Evolutionary conservation across 2,888 invertebrate genomes (phyloP).

Genomic region (Sminthurides aquaticus): DNA sequence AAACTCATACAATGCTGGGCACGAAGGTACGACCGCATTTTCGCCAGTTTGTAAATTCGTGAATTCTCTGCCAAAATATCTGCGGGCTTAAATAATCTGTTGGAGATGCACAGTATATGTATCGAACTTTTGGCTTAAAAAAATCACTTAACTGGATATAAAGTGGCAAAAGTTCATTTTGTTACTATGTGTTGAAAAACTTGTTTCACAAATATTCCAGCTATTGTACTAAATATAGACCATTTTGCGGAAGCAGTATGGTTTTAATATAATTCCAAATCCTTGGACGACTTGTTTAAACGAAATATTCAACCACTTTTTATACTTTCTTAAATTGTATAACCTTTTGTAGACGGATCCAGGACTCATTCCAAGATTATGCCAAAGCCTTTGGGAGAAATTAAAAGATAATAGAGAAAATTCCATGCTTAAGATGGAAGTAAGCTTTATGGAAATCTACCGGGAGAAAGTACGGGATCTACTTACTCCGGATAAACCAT

Average conservation of each 20-base stretch:
- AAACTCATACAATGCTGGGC: slow-evolving; percentile 51
- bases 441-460: slow-evolving; percentile 54
- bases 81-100: not conserved
- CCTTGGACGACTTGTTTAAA: too few relatives aligned
- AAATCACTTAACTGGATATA: too few relatives aligned
- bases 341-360: slow-evolving; percentile 46
- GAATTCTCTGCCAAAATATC: not conserved
- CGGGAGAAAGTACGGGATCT: slow-evolving; percentile 65
- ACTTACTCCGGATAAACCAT: slow-evolving; percentile 48
- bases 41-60: not conserved
- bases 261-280: too few relatives aligned
- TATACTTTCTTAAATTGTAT: too few relatives aligned
- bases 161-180: too few relatives aligned
- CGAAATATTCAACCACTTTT: too few relatives aligned
- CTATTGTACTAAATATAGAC: too few relatives aligned
- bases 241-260: too few relatives aligned
- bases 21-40: slow-evolving; percentile 43
- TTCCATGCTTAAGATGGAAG: slow-evolving; percentile 36
- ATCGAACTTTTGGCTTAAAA: too few relatives aligned
- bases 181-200: too few relatives aligned
- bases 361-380: slow-evolving; percentile 49
- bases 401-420: slow-evolving; percentile 28
- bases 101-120: not conserved
- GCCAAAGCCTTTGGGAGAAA: slow-evolving; percentile 47
- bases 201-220: too few relatives aligned